Conservation (phyloP, 2,113 vertebrate genomes). For the Dipodomys merriami region DNA sequence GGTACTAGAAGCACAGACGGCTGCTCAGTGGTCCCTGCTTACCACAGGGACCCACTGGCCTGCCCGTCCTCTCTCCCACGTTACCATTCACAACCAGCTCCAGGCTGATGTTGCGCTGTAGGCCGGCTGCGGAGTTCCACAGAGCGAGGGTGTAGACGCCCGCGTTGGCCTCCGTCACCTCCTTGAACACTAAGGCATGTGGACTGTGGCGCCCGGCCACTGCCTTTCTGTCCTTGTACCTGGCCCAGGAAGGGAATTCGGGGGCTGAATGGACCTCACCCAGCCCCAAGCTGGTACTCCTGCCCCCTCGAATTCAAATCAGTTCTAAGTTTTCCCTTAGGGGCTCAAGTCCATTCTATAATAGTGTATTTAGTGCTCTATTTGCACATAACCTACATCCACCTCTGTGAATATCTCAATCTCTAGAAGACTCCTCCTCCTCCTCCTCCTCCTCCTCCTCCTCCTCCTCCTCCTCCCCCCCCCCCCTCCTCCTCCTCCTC, state of each 20-base stretch:
- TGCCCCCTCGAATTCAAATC: background rate
- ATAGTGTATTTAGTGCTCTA: too few species aligned
- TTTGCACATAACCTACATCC: background rate
- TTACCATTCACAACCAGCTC: conserved; percentile 95
- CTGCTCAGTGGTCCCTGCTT: background rate
- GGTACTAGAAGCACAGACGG: conserved; percentile 87
- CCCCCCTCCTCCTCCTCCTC: too few species aligned
- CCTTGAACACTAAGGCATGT: conserved; percentile 93
- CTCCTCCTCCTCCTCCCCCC: too few species aligned
- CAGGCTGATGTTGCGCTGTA: conserved; percentile 91
- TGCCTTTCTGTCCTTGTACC: conserved; percentile 94
- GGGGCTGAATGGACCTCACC: fast-evolving
- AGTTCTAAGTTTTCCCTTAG: background rate
- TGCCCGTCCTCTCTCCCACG: fast-evolving
- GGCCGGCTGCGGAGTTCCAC: conserved; percentile 88
- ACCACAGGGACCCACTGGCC: too few species aligned
- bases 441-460: too few species aligned
- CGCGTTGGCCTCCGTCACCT: conserved; percentile 91
- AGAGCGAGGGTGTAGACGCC: conserved; percentile 92
- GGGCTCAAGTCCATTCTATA: background rate
- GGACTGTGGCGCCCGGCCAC: conserved; percentile 91
- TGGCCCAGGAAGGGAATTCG: conserved; percentile 75
- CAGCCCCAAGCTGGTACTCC: background rate
- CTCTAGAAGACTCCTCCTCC: too few species aligned
- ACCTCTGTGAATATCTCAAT: background rate